phyloP scores from a whole-genome alignment of 1,140 invertebrate species.

The Drosophila sproati region DNA sequence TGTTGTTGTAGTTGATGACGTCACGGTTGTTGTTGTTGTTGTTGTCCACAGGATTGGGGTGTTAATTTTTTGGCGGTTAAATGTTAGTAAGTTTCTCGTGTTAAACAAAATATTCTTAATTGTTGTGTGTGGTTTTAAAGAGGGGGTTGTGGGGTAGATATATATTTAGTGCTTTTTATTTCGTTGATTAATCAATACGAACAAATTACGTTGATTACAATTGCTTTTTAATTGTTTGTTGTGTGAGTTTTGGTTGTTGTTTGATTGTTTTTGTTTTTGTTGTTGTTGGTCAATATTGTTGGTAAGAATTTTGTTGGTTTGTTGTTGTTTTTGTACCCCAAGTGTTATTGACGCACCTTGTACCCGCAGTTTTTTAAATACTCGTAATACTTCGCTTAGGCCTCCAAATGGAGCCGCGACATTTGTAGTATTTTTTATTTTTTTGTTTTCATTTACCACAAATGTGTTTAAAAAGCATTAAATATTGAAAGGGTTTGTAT shows the following conservation, averaged over 20 bases:
- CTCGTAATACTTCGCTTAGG: constrained; percentile 17
- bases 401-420: constrained; percentile 17
- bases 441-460: constrained; percentile 22
- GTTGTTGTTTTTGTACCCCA: constrained; percentile 45
- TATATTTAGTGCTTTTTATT: constrained; percentile 84
- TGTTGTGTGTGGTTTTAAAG: constrained; percentile 36
- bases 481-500: constrained; percentile 59
- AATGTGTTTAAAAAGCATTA: constrained; percentile 79
- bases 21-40: constrained; percentile 46
- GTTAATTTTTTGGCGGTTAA: constrained; percentile 78
- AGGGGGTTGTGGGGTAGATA: constrained; percentile 27
- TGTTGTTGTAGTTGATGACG: background rate
- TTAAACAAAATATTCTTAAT: constrained; percentile 61
- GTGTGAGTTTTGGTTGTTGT: constrained; percentile 54
- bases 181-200: constrained; percentile 77
- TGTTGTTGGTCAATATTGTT: constrained; percentile 44
- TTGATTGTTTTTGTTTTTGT: constrained; percentile 48
- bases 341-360: constrained; percentile 79
- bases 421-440: constrained; percentile 9
- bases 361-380: constrained; percentile 57
- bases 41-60: constrained; percentile 39
- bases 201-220: constrained; percentile 71
- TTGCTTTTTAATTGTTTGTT: constrained; percentile 77
- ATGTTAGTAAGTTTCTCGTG: constrained; percentile 75
- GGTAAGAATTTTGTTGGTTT: constrained; percentile 38